Conservation (phyloP, 2,113 vertebrate species). For the Calidris pugnax region DNA sequence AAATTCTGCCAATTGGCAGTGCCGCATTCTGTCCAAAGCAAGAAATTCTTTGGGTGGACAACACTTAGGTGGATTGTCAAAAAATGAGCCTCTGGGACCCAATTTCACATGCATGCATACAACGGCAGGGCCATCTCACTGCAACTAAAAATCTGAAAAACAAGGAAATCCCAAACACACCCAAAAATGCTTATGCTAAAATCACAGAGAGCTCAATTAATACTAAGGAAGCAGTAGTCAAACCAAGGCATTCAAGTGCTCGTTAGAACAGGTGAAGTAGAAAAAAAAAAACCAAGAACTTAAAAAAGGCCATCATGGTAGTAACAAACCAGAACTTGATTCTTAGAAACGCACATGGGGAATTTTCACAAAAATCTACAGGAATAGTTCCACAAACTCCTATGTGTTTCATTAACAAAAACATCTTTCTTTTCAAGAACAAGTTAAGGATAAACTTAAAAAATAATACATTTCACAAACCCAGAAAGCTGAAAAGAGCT, state of each 20-base stretch:
- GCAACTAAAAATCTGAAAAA: not conserved
- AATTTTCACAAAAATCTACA: not conserved
- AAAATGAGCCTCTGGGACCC: not conserved
- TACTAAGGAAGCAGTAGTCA: not conserved
- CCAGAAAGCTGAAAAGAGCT: not conserved
- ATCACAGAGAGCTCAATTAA: not conserved
- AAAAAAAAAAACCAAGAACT: not conserved
- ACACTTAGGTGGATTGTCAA: not conserved
- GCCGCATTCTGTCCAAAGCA: not conserved
- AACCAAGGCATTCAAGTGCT: not conserved
- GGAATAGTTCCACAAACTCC: not conserved
- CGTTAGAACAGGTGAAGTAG: not conserved
- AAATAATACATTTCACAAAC: not conserved
- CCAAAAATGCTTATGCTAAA: not conserved
- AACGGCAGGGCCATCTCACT: not conserved
- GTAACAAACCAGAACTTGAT: not conserved
- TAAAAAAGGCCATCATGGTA: not conserved
- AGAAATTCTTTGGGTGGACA: not conserved
- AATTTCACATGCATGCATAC: not conserved
- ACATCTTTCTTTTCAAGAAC: not conserved
- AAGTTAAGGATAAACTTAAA: not conserved
- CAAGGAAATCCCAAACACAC: not conserved
- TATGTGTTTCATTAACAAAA: not conserved
- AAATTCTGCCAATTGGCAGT: accelerated
- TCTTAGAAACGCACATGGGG: not conserved